A percentile compares a stretch with the other conserved stretches of the same genome.
phyloP scores from a whole-genome alignment of 2,888 invertebrate genomes.

The Eristalis pertinax region DNA sequence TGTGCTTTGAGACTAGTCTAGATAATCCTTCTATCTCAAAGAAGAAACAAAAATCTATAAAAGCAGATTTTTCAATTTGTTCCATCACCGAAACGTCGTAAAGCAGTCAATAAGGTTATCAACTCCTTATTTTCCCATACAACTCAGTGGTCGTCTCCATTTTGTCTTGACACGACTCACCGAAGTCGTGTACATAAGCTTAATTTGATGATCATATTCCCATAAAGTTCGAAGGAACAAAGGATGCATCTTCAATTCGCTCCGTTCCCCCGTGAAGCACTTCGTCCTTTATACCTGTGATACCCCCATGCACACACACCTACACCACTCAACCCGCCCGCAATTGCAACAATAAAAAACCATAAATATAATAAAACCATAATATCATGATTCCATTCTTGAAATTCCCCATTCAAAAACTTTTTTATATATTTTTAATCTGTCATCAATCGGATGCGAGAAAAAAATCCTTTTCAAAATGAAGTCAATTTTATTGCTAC shows the following conservation, averaged over 20 bases:
- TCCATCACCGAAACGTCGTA: not conserved
- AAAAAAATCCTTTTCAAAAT: constrained; percentile 54
- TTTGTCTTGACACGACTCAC: not conserved
- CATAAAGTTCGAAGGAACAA: not conserved
- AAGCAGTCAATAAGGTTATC: not conserved
- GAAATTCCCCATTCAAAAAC: constrained; percentile 25
- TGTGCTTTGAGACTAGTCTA: too few species aligned
- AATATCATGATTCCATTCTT: not conserved
- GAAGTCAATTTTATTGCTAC: constrained; percentile 66
- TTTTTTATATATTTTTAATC: constrained; percentile 66
- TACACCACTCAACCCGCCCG: not conserved
- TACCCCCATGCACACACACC: too few species aligned
- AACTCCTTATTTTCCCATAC: not conserved
- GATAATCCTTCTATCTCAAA: too few species aligned
- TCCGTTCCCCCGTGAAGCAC: not conserved
- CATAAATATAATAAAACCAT: constrained; percentile 22
- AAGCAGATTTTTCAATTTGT: not conserved
- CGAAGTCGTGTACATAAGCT: not conserved
- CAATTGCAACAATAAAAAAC: constrained; percentile 65
- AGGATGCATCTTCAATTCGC: not conserved
- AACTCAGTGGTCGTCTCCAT: not conserved
- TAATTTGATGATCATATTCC: not conserved
- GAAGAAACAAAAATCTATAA: too few species aligned
- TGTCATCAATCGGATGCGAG: constrained; percentile 62
- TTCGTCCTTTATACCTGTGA: not conserved